Percentiles rank a stretch among this genome's conserved stretches.
These are phyloP conservation scores for Geotrypetes seraphini DNA, from an alignment of 2,797 vertebrate genomes.

Conservation along the genomic window DNA sequence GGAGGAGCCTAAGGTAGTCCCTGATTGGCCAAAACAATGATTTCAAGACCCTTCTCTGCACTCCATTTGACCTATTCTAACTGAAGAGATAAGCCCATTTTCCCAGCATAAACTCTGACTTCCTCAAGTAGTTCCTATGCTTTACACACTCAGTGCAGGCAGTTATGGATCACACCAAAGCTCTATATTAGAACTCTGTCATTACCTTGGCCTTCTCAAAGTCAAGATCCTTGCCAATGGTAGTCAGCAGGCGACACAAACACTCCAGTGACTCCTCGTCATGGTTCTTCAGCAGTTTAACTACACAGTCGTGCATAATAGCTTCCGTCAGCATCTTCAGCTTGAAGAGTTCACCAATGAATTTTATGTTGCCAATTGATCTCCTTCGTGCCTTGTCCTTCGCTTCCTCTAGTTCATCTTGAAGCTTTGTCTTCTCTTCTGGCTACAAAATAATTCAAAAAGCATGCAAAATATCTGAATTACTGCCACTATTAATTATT, in stretches of 20 bases:
- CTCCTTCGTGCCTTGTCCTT: conserved; percentile 88
- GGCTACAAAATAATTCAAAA: conserved; percentile 42
- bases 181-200: too few species aligned
- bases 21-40: too few species aligned
- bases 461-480: rapidly evolving
- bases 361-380: conserved; percentile 94
- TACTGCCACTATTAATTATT: too few species aligned
- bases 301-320: conserved; percentile 97
- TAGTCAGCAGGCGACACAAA: conserved; percentile 87
- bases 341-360: conserved; percentile 95
- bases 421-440: conserved; percentile 77
- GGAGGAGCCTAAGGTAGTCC: too few species aligned
- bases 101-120: too few species aligned
- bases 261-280: conserved; percentile 92
- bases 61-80: too few species aligned
- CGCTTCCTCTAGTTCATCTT: conserved; percentile 83
- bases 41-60: too few species aligned
- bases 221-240: conserved; percentile 94
- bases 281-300: conserved; percentile 93
- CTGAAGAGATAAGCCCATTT: too few species aligned
- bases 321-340: conserved; percentile 95
- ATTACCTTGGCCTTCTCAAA: conserved; percentile 96
- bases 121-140: too few species aligned
- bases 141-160: too few species aligned
- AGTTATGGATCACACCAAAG: too few species aligned